A percentile compares a stretch with the other conserved stretches of the same genome.
phyloP scores from a whole-genome alignment of 92 coral and sea anemone genomes.

The Palythoa caribaeorum region DNA sequence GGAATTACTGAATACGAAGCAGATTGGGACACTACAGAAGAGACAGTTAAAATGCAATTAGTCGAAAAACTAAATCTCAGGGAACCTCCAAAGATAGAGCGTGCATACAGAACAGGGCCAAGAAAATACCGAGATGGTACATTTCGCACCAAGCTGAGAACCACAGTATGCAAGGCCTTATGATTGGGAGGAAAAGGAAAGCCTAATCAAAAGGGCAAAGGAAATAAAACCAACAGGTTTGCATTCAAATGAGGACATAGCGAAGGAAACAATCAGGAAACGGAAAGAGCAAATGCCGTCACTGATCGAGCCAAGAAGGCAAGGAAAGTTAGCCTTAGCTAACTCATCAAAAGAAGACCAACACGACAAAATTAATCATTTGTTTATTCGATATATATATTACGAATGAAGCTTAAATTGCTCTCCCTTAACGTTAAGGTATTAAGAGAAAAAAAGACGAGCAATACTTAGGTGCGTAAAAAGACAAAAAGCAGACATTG shows the following conservation, averaged over 20 bases:
- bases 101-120: conserved; percentile 43
- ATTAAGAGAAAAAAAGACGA: too few relatives aligned
- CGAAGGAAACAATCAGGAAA: too few relatives aligned
- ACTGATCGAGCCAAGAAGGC: conserved; percentile 6
- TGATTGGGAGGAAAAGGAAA: conserved; percentile 36
- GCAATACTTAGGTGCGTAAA: too few relatives aligned
- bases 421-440: not conserved
- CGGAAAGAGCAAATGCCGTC: too few relatives aligned
- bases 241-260: not conserved
- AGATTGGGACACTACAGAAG: conserved; percentile 37
- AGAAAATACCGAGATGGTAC: conserved; percentile 20
- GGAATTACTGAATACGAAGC: conserved; percentile 37
- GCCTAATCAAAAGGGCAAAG: conserved; percentile 18
- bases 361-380: too few relatives aligned
- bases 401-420: conserved; percentile 3
- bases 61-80: conserved; percentile 8
- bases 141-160: conserved; percentile 4
- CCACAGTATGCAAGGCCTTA: conserved; percentile 32
- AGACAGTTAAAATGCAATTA: not conserved
- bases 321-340: conserved; percentile 13
- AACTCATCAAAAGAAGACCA: not conserved
- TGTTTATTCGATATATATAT: not conserved
- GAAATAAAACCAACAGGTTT: conserved; percentile 36
- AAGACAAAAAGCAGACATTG: too few relatives aligned
- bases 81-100: conserved; percentile 32